Percentiles rank a stretch among this genome's conserved stretches.
phyloP scores from a whole-genome alignment of 2,888 invertebrate genomes.

The Nephrotoma guestfalica region DNA sequence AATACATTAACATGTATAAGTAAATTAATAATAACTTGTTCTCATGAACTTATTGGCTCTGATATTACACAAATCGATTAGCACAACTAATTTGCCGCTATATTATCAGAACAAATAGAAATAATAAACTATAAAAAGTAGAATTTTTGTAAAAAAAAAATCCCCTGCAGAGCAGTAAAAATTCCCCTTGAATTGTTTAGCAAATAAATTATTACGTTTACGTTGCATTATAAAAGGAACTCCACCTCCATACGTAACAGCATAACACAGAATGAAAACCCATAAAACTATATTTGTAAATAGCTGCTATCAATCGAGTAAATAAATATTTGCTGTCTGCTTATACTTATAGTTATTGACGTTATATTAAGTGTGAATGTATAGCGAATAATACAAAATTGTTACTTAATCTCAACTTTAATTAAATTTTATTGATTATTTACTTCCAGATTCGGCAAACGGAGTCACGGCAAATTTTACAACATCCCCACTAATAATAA shows the following conservation, averaged over 20 bases:
- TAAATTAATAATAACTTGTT: too few relatives aligned
- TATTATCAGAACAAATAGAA: background rate
- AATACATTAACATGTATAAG: too few relatives aligned
- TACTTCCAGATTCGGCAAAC: slow-evolving; percentile 26
- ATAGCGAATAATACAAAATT: background rate
- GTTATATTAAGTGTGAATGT: too few relatives aligned
- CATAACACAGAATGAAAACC: too few relatives aligned
- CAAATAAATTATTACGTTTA: too few relatives aligned
- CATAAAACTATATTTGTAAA: background rate
- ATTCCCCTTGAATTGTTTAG: background rate
- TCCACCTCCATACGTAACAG: background rate
- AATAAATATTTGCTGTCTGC: background rate
- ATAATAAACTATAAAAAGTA: background rate
- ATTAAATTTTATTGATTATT: background rate
- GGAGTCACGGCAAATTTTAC: slow-evolving; percentile 11
- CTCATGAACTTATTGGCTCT: too few relatives aligned
- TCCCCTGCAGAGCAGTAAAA: background rate
- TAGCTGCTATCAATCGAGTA: background rate
- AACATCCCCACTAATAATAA: background rate
- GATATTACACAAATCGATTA: background rate
- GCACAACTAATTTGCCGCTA: background rate
- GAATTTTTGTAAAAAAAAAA: background rate
- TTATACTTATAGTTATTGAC: background rate
- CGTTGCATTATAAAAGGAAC: background rate
- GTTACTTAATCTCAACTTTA: background rate